These are phyloP conservation scores for Cirrhinus molitorella DNA, from an alignment of 2,797 vertebrate species.

Conservation along the genomic window DNA sequence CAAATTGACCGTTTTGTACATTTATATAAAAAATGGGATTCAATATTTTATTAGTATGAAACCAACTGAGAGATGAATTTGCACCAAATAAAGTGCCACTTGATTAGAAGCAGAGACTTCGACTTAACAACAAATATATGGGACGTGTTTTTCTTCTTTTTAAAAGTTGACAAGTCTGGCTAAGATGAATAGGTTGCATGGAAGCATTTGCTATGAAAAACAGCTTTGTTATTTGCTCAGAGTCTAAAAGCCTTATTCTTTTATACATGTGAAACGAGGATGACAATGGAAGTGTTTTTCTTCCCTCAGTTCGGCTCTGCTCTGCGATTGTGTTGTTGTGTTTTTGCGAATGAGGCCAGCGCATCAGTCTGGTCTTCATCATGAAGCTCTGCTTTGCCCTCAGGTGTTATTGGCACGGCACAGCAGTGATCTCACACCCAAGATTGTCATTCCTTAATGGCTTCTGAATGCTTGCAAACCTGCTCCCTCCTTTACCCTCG, in stretches of 20 bases:
- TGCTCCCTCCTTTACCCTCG: slow-evolving; percentile 60
- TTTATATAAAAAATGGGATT: background rate
- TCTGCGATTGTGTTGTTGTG: slow-evolving; percentile 71
- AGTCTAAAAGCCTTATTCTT: slow-evolving; percentile 24
- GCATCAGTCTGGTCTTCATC: slow-evolving; percentile 72
- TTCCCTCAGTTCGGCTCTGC: slow-evolving; percentile 62
- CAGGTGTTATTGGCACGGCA: slow-evolving; percentile 71
- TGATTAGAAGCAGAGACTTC: background rate
- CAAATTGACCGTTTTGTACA: background rate
- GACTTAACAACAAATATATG: background rate
- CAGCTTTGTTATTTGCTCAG: background rate
- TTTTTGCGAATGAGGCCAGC: slow-evolving; percentile 73
- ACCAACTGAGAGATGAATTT: background rate
- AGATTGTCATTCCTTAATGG: slow-evolving; percentile 67
- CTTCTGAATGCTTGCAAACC: slow-evolving; percentile 73
- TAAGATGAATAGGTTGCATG: background rate
- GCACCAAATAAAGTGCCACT: background rate
- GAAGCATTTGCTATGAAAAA: slow-evolving; percentile 6
- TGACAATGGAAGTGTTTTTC: slow-evolving; percentile 66
- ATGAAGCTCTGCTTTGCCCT: slow-evolving; percentile 69
- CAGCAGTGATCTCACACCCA: slow-evolving; percentile 61
- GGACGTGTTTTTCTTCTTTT: background rate
- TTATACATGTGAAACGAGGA: background rate
- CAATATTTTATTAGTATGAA: background rate
- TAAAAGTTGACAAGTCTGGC: background rate